Evolutionary conservation across 53 echinoderm and acorn worm species (phyloP).

Genomic region (Glandiceps talaboti): DNA sequence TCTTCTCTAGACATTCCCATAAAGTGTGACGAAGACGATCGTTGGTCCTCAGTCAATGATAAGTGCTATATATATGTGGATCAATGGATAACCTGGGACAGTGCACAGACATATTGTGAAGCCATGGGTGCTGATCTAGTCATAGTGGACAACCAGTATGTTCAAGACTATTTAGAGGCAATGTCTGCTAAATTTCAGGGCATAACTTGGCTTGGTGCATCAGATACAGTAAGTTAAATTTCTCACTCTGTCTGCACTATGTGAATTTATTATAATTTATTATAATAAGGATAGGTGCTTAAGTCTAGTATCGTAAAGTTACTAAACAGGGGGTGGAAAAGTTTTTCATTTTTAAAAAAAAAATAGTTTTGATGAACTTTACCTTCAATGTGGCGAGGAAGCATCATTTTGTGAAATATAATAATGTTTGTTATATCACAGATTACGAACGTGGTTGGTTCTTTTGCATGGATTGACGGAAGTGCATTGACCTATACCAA

Average conservation of each 20-base stretch:
- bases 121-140: slow-evolving; percentile 46
- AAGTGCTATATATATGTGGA: neutral
- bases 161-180: neutral
- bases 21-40: neutral
- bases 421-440: too few species aligned
- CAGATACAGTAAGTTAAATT: neutral
- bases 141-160: neutral
- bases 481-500: neutral
- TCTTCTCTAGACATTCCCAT: neutral
- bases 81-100: slow-evolving; percentile 21
- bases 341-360: too few species aligned
- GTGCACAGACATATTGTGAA: slow-evolving; percentile 37
- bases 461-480: neutral
- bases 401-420: too few species aligned
- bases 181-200: neutral
- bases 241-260: too few species aligned
- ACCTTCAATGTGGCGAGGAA: too few species aligned
- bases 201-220: neutral
- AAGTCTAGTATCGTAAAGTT: too few species aligned
- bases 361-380: too few species aligned
- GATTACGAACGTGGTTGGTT: too few species aligned
- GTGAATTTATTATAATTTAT: too few species aligned
- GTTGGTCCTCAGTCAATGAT: neutral
- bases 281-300: too few species aligned
- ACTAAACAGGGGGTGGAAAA: too few species aligned